Base-by-base conservation (phyloP, 2,888 invertebrate species). In the Eupithecia pulchellata region DNA sequence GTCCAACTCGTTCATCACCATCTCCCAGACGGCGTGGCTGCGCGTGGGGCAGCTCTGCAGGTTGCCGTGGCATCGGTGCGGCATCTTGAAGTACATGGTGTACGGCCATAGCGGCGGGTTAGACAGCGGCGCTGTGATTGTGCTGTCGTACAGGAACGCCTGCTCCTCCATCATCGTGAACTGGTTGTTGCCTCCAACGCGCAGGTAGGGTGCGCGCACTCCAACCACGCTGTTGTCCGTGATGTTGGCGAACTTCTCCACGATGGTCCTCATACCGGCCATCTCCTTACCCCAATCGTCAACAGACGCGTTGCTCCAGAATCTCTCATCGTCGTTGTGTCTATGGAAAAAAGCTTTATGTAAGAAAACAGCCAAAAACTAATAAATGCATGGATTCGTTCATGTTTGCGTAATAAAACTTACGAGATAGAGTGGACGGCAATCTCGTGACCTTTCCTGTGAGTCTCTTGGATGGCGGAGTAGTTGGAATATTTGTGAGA, bases 91-190 rank as follows among this genome's bases (percentile, higher is more conserved):
- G 95, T 99, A 99, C 97, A 99, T 97, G 71, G 99, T 99, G 95
- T 99, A 99, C 4, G 99, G 99, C 99, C 99, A 99, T 78, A 98
- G 96, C 66, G 98, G 98, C 27, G 98, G 98, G 87, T 98, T 98
- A 79, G 97, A 97, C 47, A 98, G 95, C 1, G 98, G 97, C 1
- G 98, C 98, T 0, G 98, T 98, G 87, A 99, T 98, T 65, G 99
- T 98, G 58, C 98, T 98, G 90, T 99, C 99, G 88, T 99, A 99
- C 62, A 98, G 94, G 96, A 99, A 99, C 14, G 98, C 98, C 88
- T 98, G 97, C 89, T 98, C 98, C 90, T 98, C 97, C 98, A 99
- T 98, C 98, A 99, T 99, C 82, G 98, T 97, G 93, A 99, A 99
- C 92, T 98, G 98, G 89, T 98, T 98, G 95, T 99, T 98, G 64